A percentile compares a stretch with the other conserved stretches of the same genome.
Conservation (phyloP, 2,113 vertebrate genomes). For the Aphelocoma coerulescens region DNA sequence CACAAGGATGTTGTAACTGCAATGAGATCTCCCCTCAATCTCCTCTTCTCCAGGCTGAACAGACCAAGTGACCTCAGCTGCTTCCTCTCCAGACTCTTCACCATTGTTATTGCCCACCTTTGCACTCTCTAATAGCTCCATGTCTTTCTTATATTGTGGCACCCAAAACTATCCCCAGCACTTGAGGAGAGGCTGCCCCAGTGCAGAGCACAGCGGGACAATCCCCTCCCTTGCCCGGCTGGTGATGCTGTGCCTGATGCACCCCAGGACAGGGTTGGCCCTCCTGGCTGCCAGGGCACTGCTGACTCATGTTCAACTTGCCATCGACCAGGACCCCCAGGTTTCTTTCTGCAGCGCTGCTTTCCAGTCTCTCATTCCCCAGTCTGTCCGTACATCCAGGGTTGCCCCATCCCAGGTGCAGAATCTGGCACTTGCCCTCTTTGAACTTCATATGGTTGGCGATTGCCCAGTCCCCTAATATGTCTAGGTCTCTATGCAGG, state of each 20-base stretch:
- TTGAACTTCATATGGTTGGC: background rate
- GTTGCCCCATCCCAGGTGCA: background rate
- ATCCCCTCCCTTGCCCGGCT: background rate
- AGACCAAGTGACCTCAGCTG: too few relatives aligned
- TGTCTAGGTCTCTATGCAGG: background rate
- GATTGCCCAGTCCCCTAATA: background rate
- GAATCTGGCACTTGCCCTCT: background rate
- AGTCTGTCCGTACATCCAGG: background rate
- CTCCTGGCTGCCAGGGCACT: background rate
- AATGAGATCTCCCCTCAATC: background rate
- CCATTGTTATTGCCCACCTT: background rate
- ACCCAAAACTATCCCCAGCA: background rate
- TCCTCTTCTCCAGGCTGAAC: background rate
- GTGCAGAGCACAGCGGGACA: rapidly evolving
- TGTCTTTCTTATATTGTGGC: too few relatives aligned
- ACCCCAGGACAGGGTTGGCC: background rate
- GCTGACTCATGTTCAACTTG: background rate
- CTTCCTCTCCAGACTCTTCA: background rate
- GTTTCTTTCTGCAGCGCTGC: background rate
- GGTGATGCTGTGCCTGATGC: background rate
- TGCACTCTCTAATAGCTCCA: background rate
- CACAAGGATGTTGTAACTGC: background rate
- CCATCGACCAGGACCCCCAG: rapidly evolving
- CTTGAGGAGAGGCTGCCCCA: rapidly evolving
- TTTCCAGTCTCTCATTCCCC: background rate